phyloP scores from a whole-genome alignment of 2,797 vertebrate genomes.

The Melanogrammus aeglefinus region DNA sequence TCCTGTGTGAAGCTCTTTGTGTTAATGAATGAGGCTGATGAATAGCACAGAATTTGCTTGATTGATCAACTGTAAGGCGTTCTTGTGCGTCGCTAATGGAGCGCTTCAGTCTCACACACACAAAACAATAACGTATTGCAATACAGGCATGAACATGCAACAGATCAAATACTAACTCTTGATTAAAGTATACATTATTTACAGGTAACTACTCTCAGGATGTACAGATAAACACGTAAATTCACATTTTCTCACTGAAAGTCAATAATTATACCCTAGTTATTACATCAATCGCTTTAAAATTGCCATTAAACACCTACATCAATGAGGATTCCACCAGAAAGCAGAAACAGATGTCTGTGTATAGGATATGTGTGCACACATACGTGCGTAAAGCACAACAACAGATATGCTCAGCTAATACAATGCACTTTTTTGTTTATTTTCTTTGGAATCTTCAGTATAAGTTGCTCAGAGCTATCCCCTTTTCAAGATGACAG shows the following conservation, averaged over 20 bases:
- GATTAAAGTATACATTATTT: background rate
- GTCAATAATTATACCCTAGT: slow-evolving; percentile 37
- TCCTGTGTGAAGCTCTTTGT: background rate
- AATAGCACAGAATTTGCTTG: background rate
- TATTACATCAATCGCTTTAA: slow-evolving; percentile 19
- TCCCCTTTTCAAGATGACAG: background rate
- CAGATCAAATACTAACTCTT: background rate
- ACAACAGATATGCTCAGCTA: background rate
- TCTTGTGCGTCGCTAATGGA: background rate
- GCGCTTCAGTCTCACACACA: background rate
- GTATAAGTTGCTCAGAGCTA: background rate
- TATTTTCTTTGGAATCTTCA: background rate
- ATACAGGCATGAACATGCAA: background rate
- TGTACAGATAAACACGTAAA: background rate
- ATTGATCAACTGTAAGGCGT: background rate
- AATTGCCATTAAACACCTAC: slow-evolving; percentile 42
- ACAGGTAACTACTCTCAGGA: background rate
- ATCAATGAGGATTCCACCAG: slow-evolving; percentile 6
- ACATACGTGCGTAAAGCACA: background rate
- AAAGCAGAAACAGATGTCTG: slow-evolving; percentile 53
- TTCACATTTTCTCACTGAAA: slow-evolving; percentile 13
- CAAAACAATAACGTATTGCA: background rate
- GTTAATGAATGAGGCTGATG: background rate
- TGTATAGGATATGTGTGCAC: slow-evolving; percentile 21
- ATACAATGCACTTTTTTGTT: background rate